Percentiles rank a stretch among this genome's conserved stretches.
Conservation (phyloP, 2,797 vertebrate species). For the Megalops cyprinoides region DNA sequence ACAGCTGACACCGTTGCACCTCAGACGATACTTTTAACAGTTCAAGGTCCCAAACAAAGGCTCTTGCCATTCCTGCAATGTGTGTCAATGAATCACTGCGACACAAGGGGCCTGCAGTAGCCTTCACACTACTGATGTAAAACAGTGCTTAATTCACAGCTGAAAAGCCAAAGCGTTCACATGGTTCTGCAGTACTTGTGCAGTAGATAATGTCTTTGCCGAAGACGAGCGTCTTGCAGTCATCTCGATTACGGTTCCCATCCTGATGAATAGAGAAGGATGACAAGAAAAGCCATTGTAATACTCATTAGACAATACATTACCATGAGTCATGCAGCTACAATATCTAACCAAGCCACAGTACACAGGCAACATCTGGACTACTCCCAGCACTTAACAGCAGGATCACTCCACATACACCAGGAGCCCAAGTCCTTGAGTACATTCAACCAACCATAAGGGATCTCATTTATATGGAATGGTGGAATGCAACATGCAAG, state of each 20-base stretch:
- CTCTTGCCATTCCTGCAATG: constrained; percentile 51
- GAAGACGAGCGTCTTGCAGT: constrained; percentile 35
- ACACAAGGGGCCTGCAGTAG: background rate
- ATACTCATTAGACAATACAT: no score
- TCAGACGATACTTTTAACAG: constrained; percentile 64
- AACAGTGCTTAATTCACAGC: background rate
- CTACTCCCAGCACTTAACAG: constrained; percentile 55
- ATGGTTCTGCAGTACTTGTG: background rate
- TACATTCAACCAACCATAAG: constrained; percentile 59
- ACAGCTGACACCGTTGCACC: constrained; percentile 48
- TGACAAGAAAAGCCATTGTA: background rate
- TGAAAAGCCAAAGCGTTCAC: background rate
- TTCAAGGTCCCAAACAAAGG: constrained; percentile 67
- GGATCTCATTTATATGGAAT: constrained; percentile 52
- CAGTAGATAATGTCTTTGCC: constrained; percentile 36
- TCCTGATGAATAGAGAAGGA: constrained; percentile 31
- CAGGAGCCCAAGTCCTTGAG: constrained; percentile 65
- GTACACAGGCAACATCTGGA: constrained; percentile 62
- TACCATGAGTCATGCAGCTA: no score
- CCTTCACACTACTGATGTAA: background rate
- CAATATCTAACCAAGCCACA: constrained; percentile 33
- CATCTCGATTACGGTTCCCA: constrained; percentile 52
- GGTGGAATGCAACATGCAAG: no score
- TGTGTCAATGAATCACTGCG: constrained; percentile 48
- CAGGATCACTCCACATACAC: constrained; percentile 58